Percentiles rank a stretch among this genome's conserved stretches.
These are phyloP conservation scores for Coccyzus lansbergi DNA, from an alignment of 2,797 vertebrate genomes.

Conservation along the genomic window DNA sequence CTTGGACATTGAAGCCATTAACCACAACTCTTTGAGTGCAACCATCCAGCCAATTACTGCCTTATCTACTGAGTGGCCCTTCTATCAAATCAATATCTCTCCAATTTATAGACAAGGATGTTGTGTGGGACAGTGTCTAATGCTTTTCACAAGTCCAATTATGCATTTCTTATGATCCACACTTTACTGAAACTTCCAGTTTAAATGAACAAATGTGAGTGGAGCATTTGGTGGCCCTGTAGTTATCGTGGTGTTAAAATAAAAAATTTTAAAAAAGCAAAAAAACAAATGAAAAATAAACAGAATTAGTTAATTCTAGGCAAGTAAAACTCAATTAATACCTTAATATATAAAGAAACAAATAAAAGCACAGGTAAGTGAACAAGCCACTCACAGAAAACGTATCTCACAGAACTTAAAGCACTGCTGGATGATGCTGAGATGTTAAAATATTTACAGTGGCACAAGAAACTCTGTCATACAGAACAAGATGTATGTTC, in stretches of 20 bases:
- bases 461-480: not conserved
- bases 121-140: too few relatives aligned
- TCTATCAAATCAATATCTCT: too few relatives aligned
- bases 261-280: too few relatives aligned
- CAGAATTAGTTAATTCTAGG: not conserved
- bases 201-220: not conserved
- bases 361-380: not conserved
- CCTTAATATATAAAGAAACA: not conserved
- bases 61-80: too few relatives aligned
- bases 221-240: not conserved
- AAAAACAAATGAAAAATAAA: rapidly evolving
- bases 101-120: too few relatives aligned
- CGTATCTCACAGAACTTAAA: not conserved
- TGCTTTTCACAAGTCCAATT: too few relatives aligned
- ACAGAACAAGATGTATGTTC: not conserved
- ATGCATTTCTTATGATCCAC: not conserved
- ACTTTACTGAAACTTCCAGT: not conserved
- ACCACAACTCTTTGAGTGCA: too few relatives aligned
- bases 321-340: not conserved
- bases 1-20: too few relatives aligned
- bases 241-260: not conserved
- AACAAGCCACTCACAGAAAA: not conserved
- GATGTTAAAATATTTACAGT: not conserved
- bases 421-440: not conserved
- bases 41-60: too few relatives aligned